Evolutionary conservation across 1,140 invertebrate genomes (phyloP).

Genomic region (Colletes gigas): DNA sequence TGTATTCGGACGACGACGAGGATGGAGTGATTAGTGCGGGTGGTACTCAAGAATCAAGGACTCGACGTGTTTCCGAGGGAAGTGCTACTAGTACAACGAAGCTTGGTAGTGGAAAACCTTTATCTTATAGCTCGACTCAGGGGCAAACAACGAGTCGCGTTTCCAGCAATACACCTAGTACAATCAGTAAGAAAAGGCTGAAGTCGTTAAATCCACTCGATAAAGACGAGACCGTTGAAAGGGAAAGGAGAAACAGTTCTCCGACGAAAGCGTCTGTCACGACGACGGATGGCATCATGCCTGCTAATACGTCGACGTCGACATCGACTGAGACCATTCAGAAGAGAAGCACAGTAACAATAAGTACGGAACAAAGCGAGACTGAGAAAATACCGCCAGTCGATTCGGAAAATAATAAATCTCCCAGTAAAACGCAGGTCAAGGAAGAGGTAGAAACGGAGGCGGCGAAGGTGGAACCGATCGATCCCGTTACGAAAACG

Average conservation of each 20-base stretch:
- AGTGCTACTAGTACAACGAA: conserved; percentile 61
- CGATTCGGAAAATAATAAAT: conserved; percentile 35
- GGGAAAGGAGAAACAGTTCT: conserved; percentile 64
- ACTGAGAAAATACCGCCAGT: conserved; percentile 27
- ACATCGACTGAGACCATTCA: conserved; percentile 48
- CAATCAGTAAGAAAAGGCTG: conserved; percentile 65
- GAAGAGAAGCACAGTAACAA: conserved; percentile 28
- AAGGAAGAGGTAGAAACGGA: conserved; percentile 11
- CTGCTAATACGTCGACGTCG: conserved; percentile 46
- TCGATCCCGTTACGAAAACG: conserved; percentile 5
- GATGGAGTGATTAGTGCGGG: conserved; percentile 64
- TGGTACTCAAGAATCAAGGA: conserved; percentile 64
- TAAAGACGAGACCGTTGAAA: conserved; percentile 58
- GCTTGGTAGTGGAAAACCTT: conserved; percentile 50
- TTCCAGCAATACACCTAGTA: conserved; percentile 42
- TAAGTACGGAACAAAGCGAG: conserved; percentile 34
- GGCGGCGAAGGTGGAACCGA: conserved; percentile 37
- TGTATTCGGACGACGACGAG: conserved; percentile 84
- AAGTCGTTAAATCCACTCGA: conserved; percentile 66
- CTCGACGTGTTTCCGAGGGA: conserved; percentile 75
- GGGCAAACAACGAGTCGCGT: conserved; percentile 62
- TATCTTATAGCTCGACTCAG: conserved; percentile 46
- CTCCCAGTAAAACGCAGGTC: conserved; percentile 29
- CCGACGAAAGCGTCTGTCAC: conserved; percentile 41
- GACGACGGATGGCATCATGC: conserved; percentile 30